A percentile compares a stretch with the other conserved stretches of the same genome.
phyloP scores from a whole-genome alignment of 2,113 vertebrate species.

The Paraplagusia blochii region DNA sequence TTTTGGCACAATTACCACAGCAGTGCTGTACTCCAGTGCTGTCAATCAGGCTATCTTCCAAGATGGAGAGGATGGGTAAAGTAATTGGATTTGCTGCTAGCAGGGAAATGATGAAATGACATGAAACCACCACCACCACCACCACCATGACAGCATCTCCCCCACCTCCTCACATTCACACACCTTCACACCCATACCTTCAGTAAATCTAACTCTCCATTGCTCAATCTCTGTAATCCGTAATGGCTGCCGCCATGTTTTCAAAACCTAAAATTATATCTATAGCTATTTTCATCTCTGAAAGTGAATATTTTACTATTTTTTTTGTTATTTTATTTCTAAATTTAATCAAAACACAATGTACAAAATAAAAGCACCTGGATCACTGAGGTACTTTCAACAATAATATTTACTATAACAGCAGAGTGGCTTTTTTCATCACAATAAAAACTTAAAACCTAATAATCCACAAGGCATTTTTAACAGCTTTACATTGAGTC shows the following conservation, averaged over 20 bases:
- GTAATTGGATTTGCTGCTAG: slow-evolving; percentile 70
- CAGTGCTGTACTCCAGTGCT: slow-evolving; percentile 45
- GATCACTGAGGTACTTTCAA: not conserved
- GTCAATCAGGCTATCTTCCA: slow-evolving; percentile 68
- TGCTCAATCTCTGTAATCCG: slow-evolving; percentile 10
- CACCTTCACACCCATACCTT: slow-evolving; percentile 31
- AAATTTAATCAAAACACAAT: too few relatives aligned
- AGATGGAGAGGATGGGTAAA: slow-evolving; percentile 60
- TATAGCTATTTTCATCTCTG: slow-evolving; percentile 57
- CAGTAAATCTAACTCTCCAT: slow-evolving; percentile 10
- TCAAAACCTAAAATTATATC: slow-evolving; percentile 56
- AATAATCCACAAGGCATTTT: not conserved
- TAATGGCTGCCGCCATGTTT: slow-evolving; percentile 43
- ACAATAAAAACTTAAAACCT: not conserved
- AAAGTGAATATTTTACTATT: too few relatives aligned
- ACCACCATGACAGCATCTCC: too few relatives aligned
- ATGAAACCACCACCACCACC: slow-evolving; percentile 50
- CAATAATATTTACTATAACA: too few relatives aligned
- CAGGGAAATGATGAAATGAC: slow-evolving; percentile 72
- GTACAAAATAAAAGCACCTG: slow-evolving; percentile 15
- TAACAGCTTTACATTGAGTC: not conserved
- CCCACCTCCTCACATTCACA: slow-evolving; percentile 24
- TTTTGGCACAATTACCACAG: slow-evolving; percentile 56
- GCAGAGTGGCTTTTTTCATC: too few relatives aligned
- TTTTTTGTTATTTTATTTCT: slow-evolving; percentile 9